Evolutionary conservation across 1,140 invertebrate species (phyloP).

Genomic region (Diorhabda sublineata): DNA sequence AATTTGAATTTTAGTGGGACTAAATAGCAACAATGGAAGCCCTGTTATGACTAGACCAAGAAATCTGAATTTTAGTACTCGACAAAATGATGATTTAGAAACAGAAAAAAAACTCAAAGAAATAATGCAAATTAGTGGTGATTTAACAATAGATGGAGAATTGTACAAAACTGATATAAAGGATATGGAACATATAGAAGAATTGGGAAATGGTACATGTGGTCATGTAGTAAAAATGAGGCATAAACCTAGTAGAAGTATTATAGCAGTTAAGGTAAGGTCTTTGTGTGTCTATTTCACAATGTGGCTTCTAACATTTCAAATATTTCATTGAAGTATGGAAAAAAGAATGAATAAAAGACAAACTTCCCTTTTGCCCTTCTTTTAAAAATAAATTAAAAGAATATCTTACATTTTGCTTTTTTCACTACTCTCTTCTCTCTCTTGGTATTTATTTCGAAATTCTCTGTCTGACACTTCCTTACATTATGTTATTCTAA

Average conservation of each 20-base stretch:
- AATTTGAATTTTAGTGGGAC: conserved; percentile 28
- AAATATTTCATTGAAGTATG: too few species aligned
- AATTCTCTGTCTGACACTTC: too few species aligned
- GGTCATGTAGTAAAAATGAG: conserved; percentile 97
- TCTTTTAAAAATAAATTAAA: too few species aligned
- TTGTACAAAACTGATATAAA: conserved; percentile 80
- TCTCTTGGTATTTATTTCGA: too few species aligned
- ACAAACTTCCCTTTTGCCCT: too few species aligned
- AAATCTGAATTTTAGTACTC: conserved; percentile 32
- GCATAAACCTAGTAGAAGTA: conserved; percentile 76
- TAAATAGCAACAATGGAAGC: conserved; percentile 30
- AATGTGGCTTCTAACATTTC: too few species aligned
- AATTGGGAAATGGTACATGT: conserved; percentile 92
- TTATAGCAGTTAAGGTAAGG: conserved; percentile 90
- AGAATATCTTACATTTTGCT: too few species aligned
- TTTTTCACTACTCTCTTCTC: too few species aligned
- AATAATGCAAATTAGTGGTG: conserved; percentile 68
- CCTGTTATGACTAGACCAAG: conserved; percentile 34
- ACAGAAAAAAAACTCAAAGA: conserved; percentile 51
- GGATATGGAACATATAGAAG: conserved; percentile 83
- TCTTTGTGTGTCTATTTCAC: background rate
- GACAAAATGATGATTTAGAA: conserved; percentile 43
- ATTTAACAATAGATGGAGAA: conserved; percentile 74
- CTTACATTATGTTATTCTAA: too few species aligned
- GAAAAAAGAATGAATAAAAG: too few species aligned